phyloP scores from a whole-genome alignment of 1,140 invertebrate species.

The Drosophila kikkawai region DNA sequence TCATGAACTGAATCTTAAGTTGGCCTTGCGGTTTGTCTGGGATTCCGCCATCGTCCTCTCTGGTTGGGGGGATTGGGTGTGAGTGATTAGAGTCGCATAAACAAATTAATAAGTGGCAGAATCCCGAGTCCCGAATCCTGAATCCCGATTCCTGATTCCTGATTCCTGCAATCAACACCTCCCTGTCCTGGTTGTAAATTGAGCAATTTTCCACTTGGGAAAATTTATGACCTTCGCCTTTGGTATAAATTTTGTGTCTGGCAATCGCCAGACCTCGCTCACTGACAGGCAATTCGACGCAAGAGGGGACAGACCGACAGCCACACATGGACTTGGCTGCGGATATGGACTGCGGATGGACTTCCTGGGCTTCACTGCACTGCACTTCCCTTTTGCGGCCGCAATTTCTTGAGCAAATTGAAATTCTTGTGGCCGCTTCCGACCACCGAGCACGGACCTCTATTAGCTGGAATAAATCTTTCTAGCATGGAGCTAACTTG shows the following conservation, averaged over 20 bases:
- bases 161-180: conserved; percentile 58
- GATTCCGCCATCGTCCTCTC: neutral
- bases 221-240: conserved; percentile 64
- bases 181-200: conserved; percentile 55
- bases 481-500: conserved; percentile 18
- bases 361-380: conserved; percentile 11
- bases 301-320: neutral
- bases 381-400: conserved; percentile 32
- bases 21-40: conserved; percentile 30
- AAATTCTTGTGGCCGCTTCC: conserved; percentile 48
- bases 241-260: conserved; percentile 52
- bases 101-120: conserved; percentile 68
- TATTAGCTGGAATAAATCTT: conserved; percentile 56
- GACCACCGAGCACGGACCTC: conserved; percentile 3
- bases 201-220: conserved; percentile 61
- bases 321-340: conserved; percentile 13
- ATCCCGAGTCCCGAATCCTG: neutral
- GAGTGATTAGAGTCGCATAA: conserved; percentile 74
- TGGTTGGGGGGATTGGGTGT: conserved; percentile 40
- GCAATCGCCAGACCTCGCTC: conserved; percentile 38
- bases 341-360: conserved; percentile 7
- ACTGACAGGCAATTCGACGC: conserved; percentile 38
- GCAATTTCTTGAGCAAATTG: conserved; percentile 64
- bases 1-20: conserved; percentile 68
- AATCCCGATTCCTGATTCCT: neutral